Percentiles rank a stretch among this genome's conserved stretches.
phyloP scores from a whole-genome alignment of 2,113 vertebrate genomes.

The Bungarus multicinctus region DNA sequence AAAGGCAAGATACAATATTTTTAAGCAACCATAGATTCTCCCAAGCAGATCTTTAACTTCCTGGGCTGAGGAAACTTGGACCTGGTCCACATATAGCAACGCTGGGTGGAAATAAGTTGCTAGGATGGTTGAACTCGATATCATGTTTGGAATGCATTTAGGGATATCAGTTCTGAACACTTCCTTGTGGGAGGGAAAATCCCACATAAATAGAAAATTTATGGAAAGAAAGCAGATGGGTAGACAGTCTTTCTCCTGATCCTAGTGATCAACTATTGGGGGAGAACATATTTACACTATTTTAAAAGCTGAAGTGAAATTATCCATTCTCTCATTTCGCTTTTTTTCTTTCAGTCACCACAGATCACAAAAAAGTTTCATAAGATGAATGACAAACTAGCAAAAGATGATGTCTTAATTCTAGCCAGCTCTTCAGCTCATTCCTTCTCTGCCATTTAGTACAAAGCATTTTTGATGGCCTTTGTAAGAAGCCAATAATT shows the following conservation, averaged over 20 bases:
- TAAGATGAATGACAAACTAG: not conserved
- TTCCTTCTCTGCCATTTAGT: not conserved
- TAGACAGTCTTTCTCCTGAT: not conserved
- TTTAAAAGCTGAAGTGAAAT: not conserved
- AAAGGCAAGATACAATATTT: not conserved
- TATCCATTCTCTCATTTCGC: not conserved
- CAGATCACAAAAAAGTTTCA: not conserved
- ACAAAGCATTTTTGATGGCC: not conserved
- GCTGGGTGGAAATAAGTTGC: not conserved
- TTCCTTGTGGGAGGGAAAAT: not conserved
- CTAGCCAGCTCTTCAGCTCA: not conserved
- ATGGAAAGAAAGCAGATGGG: not conserved
- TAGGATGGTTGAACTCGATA: not conserved
- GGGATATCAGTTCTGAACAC: not conserved
- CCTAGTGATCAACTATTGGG: not conserved
- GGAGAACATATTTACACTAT: not conserved
- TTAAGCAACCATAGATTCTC: not conserved
- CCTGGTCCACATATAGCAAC: not conserved
- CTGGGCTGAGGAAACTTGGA: not conserved
- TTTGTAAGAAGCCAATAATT: not conserved
- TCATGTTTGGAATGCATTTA: not conserved
- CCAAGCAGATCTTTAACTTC: not conserved
- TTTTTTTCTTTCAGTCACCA: not conserved
- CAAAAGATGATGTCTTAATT: not conserved
- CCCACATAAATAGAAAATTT: not conserved